Conservation (phyloP, 2,113 vertebrate species). For the Hirundichthys speculiger region DNA sequence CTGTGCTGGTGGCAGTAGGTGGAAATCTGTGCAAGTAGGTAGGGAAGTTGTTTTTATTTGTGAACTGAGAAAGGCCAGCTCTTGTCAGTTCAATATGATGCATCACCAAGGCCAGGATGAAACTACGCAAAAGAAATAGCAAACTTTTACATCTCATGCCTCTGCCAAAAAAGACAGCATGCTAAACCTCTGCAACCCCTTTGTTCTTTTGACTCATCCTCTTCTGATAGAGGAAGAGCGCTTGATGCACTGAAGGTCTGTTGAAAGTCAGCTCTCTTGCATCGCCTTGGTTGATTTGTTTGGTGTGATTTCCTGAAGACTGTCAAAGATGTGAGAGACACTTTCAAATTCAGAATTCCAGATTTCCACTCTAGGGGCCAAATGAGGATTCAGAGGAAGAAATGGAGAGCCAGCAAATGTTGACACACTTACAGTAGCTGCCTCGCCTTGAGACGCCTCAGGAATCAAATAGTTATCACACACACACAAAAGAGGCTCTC, state of each 20-base stretch:
- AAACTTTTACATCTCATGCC: slow-evolving; percentile 69
- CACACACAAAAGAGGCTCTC: slow-evolving; percentile 75
- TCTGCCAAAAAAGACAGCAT: slow-evolving; percentile 74
- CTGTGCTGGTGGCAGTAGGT: slow-evolving; percentile 58
- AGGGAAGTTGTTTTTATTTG: slow-evolving; percentile 50
- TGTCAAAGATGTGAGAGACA: slow-evolving; percentile 76
- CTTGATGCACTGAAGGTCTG: slow-evolving; percentile 65
- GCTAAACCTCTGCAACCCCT: slow-evolving; percentile 71
- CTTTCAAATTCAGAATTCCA: slow-evolving; percentile 76
- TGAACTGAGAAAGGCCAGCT: slow-evolving; percentile 63
- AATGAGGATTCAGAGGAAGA: slow-evolving; percentile 69
- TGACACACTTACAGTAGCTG: slow-evolving; percentile 78
- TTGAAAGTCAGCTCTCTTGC: slow-evolving; percentile 72
- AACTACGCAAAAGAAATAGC: slow-evolving; percentile 60
- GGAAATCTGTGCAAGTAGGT: slow-evolving; percentile 59
- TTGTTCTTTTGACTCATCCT: slow-evolving; percentile 74
- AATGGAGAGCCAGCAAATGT: slow-evolving; percentile 70
- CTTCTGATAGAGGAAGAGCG: slow-evolving; percentile 68
- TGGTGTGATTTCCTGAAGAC: slow-evolving; percentile 79
- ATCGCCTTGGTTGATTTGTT: slow-evolving; percentile 68
- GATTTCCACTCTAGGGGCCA: slow-evolving; percentile 74
- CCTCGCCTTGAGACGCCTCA: slow-evolving; percentile 72
- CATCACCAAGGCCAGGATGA: slow-evolving; percentile 65
- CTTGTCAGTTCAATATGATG: slow-evolving; percentile 71
- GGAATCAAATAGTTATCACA: slow-evolving; percentile 76